Conservation (phyloP, 2,797 vertebrate species). For the Scleropages formosus region DNA sequence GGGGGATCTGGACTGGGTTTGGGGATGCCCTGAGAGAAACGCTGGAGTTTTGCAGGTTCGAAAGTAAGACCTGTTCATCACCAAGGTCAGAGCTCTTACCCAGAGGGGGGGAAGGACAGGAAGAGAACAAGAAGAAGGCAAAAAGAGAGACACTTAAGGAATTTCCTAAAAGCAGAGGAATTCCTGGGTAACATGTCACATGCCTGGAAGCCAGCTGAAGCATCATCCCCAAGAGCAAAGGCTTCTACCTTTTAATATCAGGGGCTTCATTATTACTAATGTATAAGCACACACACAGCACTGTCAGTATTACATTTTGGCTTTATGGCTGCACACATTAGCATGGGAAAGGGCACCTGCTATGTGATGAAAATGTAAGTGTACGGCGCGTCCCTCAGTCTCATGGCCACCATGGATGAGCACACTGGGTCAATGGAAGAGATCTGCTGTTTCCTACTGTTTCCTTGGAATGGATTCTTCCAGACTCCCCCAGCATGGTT, state of each 20-base stretch:
- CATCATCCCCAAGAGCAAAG: background rate
- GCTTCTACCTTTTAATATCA: too few relatives aligned
- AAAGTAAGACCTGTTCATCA: conserved; percentile 17
- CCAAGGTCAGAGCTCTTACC: conserved; percentile 23
- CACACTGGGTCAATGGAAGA: too few relatives aligned
- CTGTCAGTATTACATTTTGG: background rate
- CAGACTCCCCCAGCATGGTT: too few relatives aligned
- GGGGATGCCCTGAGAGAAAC: conserved; percentile 17
- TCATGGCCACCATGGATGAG: too few relatives aligned
- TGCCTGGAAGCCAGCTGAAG: background rate
- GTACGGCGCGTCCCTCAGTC: too few relatives aligned
- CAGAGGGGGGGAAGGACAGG: background rate
- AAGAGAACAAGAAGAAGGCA: background rate
- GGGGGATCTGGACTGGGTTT: conserved; percentile 4
- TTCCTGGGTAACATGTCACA: conserved; percentile 4
- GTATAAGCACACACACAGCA: too few relatives aligned
- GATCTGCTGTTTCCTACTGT: too few relatives aligned
- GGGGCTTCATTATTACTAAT: too few relatives aligned
- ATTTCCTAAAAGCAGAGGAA: conserved; percentile 1
- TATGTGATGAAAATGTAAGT: too few relatives aligned
- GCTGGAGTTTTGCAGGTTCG: conserved; percentile 26
- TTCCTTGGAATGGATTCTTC: too few relatives aligned
- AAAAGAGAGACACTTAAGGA: background rate
- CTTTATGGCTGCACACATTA: background rate
- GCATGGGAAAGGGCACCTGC: too few relatives aligned